A percentile compares a stretch with the other conserved stretches of the same genome.
Evolutionary conservation across 2,888 invertebrate genomes (phyloP).

Genomic region (Hetaerina titia): DNA sequence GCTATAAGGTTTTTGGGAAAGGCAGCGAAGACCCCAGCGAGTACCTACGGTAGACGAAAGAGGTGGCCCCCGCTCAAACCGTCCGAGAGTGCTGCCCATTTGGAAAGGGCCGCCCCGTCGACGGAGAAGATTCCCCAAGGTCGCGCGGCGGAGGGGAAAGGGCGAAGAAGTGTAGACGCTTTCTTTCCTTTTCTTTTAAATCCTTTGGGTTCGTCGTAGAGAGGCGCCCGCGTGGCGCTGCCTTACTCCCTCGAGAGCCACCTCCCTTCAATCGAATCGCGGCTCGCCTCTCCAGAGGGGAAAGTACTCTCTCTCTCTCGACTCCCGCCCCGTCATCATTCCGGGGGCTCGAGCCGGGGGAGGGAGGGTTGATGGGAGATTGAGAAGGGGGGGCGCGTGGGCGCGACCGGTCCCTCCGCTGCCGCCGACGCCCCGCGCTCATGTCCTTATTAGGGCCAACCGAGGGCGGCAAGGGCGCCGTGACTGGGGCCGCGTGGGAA

Average conservation of each 20-base stretch:
- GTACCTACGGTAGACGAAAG: too few species aligned
- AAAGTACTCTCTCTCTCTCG: too few species aligned
- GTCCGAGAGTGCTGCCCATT: too few species aligned
- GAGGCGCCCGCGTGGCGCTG: neutral
- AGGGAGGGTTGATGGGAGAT: neutral
- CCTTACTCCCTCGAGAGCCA: too few species aligned
- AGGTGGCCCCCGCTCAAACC: too few species aligned
- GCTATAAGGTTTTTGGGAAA: too few species aligned
- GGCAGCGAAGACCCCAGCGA: too few species aligned
- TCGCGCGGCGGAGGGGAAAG: neutral
- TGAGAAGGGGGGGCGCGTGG: neutral
- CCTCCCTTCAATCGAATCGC: too few species aligned
- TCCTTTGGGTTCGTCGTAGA: neutral
- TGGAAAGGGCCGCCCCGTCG: neutral
- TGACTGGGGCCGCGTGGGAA: neutral
- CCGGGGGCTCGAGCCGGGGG: neutral
- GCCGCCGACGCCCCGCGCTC: neutral
- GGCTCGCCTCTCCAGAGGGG: too few species aligned
- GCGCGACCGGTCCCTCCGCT: slow-evolving; percentile 19
- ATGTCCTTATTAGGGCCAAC: neutral
- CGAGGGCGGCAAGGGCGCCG: slow-evolving; percentile 35
- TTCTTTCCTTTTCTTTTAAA: neutral
- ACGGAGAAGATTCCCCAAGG: neutral
- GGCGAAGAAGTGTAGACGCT: neutral
- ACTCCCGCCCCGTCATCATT: too few species aligned